Percentiles rank a stretch among this genome's conserved stretches.
These are phyloP conservation scores for Euwallacea fornicatus DNA, from an alignment of 1,140 invertebrate species.

Conservation along the genomic window DNA sequence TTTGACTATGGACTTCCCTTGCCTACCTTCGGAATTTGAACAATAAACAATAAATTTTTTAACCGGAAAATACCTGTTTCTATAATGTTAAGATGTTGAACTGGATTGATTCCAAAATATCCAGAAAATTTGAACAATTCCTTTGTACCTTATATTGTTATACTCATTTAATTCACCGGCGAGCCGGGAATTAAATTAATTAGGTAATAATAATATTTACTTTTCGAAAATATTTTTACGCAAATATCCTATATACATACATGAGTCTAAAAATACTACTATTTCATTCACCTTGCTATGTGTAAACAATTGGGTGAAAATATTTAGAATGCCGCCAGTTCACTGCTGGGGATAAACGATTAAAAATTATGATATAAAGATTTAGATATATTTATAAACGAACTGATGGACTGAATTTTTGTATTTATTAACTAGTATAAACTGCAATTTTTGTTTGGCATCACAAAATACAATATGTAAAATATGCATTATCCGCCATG, in stretches of 20 bases:
- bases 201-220: conserved; percentile 20
- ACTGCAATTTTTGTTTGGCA: too few relatives aligned
- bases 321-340: background rate
- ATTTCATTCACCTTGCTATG: conserved; percentile 19
- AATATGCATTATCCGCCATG: too few relatives aligned
- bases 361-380: background rate
- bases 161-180: background rate
- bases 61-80: too few relatives aligned
- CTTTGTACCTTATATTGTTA: background rate
- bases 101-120: too few relatives aligned
- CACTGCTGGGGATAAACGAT: background rate
- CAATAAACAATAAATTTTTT: too few relatives aligned
- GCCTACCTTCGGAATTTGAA: too few relatives aligned
- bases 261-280: conserved; percentile 11
- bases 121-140: too few relatives aligned
- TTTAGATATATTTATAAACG: too few relatives aligned
- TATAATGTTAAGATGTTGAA: too few relatives aligned
- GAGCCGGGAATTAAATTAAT: conserved; percentile 12
- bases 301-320: conserved; percentile 4
- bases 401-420: background rate
- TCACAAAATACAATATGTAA: too few relatives aligned
- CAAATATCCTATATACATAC: conserved; percentile 9
- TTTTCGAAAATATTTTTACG: conserved; percentile 19
- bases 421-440: too few relatives aligned
- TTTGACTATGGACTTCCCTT: too few relatives aligned